These are phyloP conservation scores for Rhabdophis nuchalis DNA, from an alignment of 2,797 vertebrate species.

Conservation along the genomic window DNA sequence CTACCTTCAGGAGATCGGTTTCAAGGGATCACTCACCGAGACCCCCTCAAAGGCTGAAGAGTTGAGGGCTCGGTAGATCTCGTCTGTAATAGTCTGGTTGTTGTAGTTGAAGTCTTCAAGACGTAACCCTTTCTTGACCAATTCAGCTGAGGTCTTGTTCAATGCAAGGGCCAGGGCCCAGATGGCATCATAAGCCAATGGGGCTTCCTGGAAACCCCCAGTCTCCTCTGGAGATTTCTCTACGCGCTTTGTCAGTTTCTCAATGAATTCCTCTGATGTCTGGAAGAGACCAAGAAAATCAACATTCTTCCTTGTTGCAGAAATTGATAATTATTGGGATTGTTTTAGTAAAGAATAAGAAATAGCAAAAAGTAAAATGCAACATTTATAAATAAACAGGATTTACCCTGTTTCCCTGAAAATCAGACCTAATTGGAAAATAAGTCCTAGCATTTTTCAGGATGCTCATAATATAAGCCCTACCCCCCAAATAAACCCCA, in stretches of 20 bases:
- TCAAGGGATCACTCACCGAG: constrained; percentile 73
- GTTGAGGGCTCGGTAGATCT: constrained; percentile 95
- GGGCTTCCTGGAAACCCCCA: constrained; percentile 92
- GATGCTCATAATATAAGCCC: too few species aligned
- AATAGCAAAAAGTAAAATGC: not conserved
- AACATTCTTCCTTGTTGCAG: not conserved
- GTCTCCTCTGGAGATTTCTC: constrained; percentile 90
- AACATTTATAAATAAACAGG: not conserved
- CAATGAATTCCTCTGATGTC: constrained; percentile 93
- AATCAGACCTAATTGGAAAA: too few species aligned
- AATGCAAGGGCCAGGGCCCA: constrained; percentile 93
- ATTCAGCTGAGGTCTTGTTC: constrained; percentile 87
- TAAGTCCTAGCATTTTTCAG: too few species aligned
- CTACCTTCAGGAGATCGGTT: too few species aligned
- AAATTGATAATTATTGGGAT: not conserved
- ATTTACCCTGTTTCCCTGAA: too few species aligned
- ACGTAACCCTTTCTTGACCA: constrained; percentile 80
- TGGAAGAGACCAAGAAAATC: constrained; percentile 41
- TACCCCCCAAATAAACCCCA: too few species aligned
- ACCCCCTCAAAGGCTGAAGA: constrained; percentile 94
- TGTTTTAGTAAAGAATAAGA: not conserved
- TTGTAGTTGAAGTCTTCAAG: constrained; percentile 97
- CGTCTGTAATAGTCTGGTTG: constrained; percentile 90
- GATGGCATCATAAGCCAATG: constrained; percentile 90
- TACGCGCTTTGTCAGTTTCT: constrained; percentile 84